A percentile compares a stretch with the other conserved stretches of the same genome.
Conservation (phyloP, 2,797 vertebrate genomes). For the Coccyzus lansbergi region DNA sequence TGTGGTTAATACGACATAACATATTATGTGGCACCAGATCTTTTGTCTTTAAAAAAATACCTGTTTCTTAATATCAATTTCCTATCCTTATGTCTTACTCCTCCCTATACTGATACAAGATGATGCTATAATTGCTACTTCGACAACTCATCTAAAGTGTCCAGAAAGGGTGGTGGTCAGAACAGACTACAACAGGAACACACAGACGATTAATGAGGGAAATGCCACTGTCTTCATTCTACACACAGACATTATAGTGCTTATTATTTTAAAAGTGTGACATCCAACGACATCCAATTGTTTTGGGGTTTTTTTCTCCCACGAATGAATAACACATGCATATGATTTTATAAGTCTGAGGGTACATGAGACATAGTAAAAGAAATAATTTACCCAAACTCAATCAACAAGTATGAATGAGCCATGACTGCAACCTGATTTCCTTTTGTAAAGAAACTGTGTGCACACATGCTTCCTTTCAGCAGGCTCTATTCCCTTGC, state of each 20-base stretch:
- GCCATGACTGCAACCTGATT: background rate
- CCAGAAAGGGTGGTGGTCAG: background rate
- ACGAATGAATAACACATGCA: background rate
- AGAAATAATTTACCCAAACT: background rate
- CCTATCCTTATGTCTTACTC: background rate
- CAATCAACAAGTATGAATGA: background rate
- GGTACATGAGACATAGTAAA: background rate
- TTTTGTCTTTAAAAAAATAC: background rate
- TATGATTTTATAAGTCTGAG: background rate
- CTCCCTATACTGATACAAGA: background rate
- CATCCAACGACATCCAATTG: background rate
- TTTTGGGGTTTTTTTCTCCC: background rate
- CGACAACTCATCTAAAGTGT: background rate
- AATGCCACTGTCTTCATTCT: background rate
- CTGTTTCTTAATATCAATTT: background rate
- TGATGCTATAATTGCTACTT: accelerated
- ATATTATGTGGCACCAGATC: background rate
- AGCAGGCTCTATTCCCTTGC: background rate
- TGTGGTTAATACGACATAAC: background rate
- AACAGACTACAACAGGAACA: background rate
- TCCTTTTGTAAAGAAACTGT: background rate
- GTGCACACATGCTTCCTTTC: background rate
- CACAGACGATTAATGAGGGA: background rate
- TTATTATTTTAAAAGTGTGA: background rate
- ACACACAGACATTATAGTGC: accelerated